Conservation (phyloP, 1,140 invertebrate species). For the Plutomurus gul region DNA sequence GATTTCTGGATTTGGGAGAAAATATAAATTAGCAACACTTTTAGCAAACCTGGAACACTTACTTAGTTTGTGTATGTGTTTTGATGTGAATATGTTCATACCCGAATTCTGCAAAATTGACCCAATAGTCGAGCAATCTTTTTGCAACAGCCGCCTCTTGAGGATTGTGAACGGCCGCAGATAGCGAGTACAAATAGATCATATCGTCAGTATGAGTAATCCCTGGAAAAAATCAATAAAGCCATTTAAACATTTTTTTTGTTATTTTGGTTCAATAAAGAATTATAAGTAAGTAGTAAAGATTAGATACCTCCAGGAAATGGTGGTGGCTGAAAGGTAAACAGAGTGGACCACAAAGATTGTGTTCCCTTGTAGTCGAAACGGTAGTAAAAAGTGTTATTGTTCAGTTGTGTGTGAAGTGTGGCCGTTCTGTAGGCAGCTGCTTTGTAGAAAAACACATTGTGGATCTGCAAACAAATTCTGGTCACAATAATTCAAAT, state of each 20-base stretch:
- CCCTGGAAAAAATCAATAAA: neutral
- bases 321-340: neutral
- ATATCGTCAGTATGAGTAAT: conserved; percentile 38
- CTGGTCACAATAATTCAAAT: neutral
- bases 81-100: neutral
- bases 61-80: neutral
- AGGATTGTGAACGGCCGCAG: neutral
- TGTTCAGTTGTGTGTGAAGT: neutral
- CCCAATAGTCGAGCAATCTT: conserved; percentile 49
- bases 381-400: neutral
- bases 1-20: neutral
- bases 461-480: neutral
- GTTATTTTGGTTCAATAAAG: neutral
- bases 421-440: neutral
- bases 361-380: neutral
- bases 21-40: neutral
- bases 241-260: neutral
- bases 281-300: neutral
- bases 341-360: neutral
- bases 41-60: neutral
- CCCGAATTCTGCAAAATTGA: conserved; percentile 49
- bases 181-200: conserved; percentile 40
- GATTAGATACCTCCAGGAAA: neutral
- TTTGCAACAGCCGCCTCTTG: conserved; percentile 21
- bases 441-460: conserved; percentile 19